These are phyloP conservation scores for Popillia japonica DNA, from an alignment of 1,140 invertebrate species.

Conservation along the genomic window DNA sequence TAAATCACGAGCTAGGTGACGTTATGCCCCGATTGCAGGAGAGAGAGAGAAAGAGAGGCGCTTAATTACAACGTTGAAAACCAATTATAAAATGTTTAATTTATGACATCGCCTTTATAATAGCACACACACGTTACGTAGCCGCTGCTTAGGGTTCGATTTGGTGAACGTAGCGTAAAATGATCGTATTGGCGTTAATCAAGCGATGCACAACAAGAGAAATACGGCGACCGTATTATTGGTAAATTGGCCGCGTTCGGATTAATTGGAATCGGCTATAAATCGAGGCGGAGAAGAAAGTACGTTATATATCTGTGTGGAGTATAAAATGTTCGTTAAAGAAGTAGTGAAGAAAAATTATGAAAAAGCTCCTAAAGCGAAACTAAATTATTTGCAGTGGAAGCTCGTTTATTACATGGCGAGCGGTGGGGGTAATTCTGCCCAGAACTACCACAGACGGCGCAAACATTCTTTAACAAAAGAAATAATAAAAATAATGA, in stretches of 20 bases:
- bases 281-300: neutral
- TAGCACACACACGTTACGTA: neutral
- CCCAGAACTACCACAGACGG: no score
- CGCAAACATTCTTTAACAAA: no score
- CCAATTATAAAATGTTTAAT: conserved; percentile 53
- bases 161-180: neutral
- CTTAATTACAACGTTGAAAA: conserved; percentile 55
- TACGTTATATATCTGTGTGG: neutral
- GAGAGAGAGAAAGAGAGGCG: conserved; percentile 48
- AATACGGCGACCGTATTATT: neutral
- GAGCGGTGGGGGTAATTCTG: no score
- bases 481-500: no score
- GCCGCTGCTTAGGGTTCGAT: neutral
- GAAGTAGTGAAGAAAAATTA: no score
- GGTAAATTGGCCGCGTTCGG: conserved; percentile 25
- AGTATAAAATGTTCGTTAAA: no score
- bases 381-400: no score
- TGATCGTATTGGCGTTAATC: conserved; percentile 9
- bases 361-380: no score
- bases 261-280: conserved; percentile 26
- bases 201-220: neutral
- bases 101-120: conserved; percentile 43
- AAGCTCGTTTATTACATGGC: no score
- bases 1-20: neutral
- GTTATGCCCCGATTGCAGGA: neutral